Evolutionary conservation across 2,888 invertebrate species (phyloP).

Genomic region (Melitaea athalia): DNA sequence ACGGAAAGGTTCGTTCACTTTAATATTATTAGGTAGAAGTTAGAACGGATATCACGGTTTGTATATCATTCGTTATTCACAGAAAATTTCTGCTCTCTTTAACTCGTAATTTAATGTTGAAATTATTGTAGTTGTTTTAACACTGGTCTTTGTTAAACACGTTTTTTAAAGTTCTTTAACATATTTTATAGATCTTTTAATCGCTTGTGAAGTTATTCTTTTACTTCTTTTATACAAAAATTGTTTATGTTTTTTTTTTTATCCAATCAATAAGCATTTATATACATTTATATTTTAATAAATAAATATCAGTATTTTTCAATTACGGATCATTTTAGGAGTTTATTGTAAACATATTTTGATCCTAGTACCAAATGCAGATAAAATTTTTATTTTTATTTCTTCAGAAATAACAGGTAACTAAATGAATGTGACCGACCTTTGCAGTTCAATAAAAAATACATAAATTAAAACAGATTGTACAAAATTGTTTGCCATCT

Average conservation of each 20-base stretch:
- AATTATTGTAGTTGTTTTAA: slow-evolving; percentile 8
- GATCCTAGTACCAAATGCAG: no score
- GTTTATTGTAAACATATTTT: no score
- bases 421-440: no score
- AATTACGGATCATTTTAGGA: neutral
- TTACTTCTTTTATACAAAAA: no score
- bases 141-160: slow-evolving; percentile 6
- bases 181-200: neutral
- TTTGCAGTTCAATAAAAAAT: no score
- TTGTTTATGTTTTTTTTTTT: no score
- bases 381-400: neutral
- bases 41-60: neutral
- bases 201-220: neutral
- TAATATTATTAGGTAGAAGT: no score
- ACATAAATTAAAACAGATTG: no score
- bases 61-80: slow-evolving; percentile 9
- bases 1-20: slow-evolving; percentile 65
- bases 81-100: slow-evolving; percentile 20
- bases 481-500: no score
- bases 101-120: slow-evolving; percentile 12
- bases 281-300: no score
- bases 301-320: neutral
- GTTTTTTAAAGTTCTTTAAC: slow-evolving; percentile 1
- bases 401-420: no score
- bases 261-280: no score